Evolutionary conservation across 2,888 invertebrate species (phyloP).

Genomic region (Apamea epomidion): DNA sequence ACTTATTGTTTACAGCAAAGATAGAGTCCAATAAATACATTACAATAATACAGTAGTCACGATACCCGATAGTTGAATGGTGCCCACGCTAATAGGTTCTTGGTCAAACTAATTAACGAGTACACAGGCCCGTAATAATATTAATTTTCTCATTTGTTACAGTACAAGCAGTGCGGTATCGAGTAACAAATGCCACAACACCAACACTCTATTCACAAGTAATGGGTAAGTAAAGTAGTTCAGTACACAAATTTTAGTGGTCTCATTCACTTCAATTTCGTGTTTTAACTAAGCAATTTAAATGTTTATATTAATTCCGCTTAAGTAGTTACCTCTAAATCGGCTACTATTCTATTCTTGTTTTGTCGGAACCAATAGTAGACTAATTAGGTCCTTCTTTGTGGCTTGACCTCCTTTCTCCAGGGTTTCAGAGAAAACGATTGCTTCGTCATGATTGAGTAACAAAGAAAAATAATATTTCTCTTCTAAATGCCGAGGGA

Average conservation of each 20-base stretch:
- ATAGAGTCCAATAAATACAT: slow-evolving; percentile 36
- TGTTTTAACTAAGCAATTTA: slow-evolving; percentile 30
- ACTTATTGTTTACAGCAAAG: slow-evolving; percentile 14
- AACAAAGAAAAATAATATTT: slow-evolving; percentile 48
- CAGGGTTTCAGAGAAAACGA: slow-evolving; percentile 43
- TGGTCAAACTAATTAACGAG: slow-evolving; percentile 60
- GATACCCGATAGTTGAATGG: slow-evolving; percentile 52
- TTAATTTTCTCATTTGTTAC: slow-evolving; percentile 67
- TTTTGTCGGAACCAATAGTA: slow-evolving; percentile 20
- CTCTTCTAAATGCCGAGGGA: slow-evolving; percentile 46
- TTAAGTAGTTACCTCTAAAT: slow-evolving; percentile 12
- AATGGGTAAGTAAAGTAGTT: slow-evolving; percentile 69
- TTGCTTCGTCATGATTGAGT: slow-evolving; percentile 35
- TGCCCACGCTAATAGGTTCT: slow-evolving; percentile 47
- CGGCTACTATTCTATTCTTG: slow-evolving; percentile 10
- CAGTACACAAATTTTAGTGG: slow-evolving; percentile 33
- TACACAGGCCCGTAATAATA: slow-evolving; percentile 50
- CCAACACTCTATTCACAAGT: slow-evolving; percentile 45
- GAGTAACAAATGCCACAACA: slow-evolving; percentile 53
- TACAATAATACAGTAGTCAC: slow-evolving; percentile 50
- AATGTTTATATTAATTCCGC: slow-evolving; percentile 22
- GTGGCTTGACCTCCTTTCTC: slow-evolving; percentile 47
- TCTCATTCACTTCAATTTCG: slow-evolving; percentile 35
- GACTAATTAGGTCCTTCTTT: slow-evolving; percentile 40
- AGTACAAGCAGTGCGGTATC: slow-evolving; percentile 60